Evolutionary conservation across 2,888 invertebrate genomes (phyloP), one percentile per base, ranked within the genome.

Genomic region (Hirtodrosophila trivittata): DNA sequence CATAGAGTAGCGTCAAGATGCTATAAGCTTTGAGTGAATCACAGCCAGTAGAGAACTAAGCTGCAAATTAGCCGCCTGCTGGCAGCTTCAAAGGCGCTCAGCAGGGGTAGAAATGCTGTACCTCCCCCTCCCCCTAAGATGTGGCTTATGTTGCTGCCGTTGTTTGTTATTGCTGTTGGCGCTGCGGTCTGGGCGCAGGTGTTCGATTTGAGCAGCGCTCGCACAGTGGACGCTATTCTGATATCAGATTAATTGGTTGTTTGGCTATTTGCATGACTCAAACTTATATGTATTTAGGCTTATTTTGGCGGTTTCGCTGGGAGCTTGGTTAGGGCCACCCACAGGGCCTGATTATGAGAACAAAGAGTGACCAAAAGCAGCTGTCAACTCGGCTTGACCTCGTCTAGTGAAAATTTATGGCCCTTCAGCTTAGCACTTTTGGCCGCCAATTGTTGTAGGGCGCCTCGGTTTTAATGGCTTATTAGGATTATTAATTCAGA

Each of bases 401-500:
- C 43, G 69, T 42, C 57, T 47, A 55, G 55, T 54, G 60, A 13
- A 72, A 77, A 77, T 81, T 81, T 81, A 81, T 80, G 77, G 47
- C 65, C 51, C 68, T 57, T 63, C 50, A 66, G 69, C 47, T 78
- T 63, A 59, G 72, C 78, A 82, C 67, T 75, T 70, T 75, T 67
- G 42, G 62, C 39, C 45, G 35, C 45, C 39, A 63, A 50, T 49
- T 67, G 41, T 30, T 47, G 46, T 18, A 26, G 18, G 12, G n/a
- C 21, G 7, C 35, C 25, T 30, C 45, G 45, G 46, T 28, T 56
- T 56, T 75, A 73, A 71, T 72, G 70, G 76, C 71, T 81, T 72
- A 78, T 81, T 81, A 76, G 49, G 75, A 77, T 83, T 81, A 86
- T 77, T 76, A 77, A 78, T 86, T 75, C 75, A 83, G 70, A 66